phyloP scores from a whole-genome alignment of 2,888 invertebrate genomes.

The Hydrotaea diabolus region DNA sequence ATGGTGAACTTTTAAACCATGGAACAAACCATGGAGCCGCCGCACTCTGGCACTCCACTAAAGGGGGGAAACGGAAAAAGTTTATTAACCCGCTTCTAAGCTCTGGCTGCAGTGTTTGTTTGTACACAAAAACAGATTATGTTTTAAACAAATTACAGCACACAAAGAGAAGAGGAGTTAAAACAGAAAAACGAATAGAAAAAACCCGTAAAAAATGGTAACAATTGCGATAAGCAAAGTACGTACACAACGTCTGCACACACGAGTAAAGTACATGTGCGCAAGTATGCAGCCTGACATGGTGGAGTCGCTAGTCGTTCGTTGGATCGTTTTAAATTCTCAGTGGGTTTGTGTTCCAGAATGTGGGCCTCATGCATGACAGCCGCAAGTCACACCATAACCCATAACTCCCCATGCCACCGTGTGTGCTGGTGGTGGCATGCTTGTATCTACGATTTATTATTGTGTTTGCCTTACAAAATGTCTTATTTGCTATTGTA shows the following conservation, averaged over 20 bases:
- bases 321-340: slow-evolving; percentile 13
- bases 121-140: slow-evolving; percentile 15
- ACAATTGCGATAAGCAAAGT: slow-evolving; percentile 47
- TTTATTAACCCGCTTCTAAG: slow-evolving; percentile 52
- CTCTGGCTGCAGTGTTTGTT: too few species aligned
- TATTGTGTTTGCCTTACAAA: slow-evolving; percentile 8
- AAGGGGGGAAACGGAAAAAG: slow-evolving; percentile 6
- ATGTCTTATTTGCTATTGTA: slow-evolving; percentile 6
- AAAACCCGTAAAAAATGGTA: slow-evolving; percentile 34
- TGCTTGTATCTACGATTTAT: not conserved
- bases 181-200: not conserved
- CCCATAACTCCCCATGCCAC: not conserved
- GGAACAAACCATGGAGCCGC: not conserved
- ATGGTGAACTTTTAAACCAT: slow-evolving; percentile 11
- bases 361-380: slow-evolving; percentile 19
- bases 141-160: slow-evolving; percentile 40
- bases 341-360: slow-evolving; percentile 35
- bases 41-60: not conserved
- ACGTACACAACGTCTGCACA: not conserved
- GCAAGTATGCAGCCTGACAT: too few species aligned
- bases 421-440: not conserved
- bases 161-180: not conserved
- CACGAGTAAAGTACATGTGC: too few species aligned
- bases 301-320: too few species aligned
- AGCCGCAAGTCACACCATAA: not conserved